Evolutionary conservation across 1,140 invertebrate species (phyloP).

Genomic region (Formica selysi): DNA sequence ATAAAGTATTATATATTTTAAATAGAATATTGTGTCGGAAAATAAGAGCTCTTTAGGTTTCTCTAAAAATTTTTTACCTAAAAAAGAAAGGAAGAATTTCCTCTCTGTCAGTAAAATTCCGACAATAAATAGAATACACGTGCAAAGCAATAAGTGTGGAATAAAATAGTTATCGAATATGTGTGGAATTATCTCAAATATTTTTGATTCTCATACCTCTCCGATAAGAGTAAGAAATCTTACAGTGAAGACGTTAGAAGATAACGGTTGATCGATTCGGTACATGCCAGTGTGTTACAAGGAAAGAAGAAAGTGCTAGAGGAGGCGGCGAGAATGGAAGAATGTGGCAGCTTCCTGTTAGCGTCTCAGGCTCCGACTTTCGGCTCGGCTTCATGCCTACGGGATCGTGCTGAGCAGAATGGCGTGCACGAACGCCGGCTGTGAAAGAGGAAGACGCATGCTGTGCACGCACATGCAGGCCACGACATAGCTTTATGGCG

Average conservation of each 20-base stretch:
- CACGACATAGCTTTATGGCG: not conserved
- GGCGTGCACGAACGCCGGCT: conserved; percentile 52
- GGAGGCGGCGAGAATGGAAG: conserved; percentile 63
- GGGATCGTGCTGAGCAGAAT: conserved; percentile 38
- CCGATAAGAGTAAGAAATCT: conserved; percentile 11
- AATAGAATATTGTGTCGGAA: too few relatives aligned
- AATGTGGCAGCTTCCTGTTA: conserved; percentile 78
- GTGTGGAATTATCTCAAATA: not conserved
- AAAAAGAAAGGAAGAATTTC: too few relatives aligned
- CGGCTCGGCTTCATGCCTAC: conserved; percentile 39
- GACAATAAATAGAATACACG: too few relatives aligned
- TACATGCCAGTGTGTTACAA: conserved; percentile 25
- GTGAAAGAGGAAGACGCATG: conserved; percentile 64
- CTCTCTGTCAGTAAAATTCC: too few relatives aligned
- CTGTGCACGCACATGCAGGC: conserved; percentile 56
- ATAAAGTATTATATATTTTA: too few relatives aligned
- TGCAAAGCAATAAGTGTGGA: too few relatives aligned
- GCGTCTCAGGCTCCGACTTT: conserved; percentile 42
- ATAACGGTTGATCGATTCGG: conserved; percentile 48
- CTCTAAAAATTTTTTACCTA: too few relatives aligned
- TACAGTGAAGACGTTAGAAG: not conserved
- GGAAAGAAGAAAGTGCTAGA: conserved; percentile 45
- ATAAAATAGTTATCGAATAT: too few relatives aligned
- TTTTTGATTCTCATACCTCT: too few relatives aligned
- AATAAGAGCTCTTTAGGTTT: too few relatives aligned